Base-by-base conservation (phyloP, 2,113 vertebrate genomes). In the Nycticorax nycticorax region DNA sequence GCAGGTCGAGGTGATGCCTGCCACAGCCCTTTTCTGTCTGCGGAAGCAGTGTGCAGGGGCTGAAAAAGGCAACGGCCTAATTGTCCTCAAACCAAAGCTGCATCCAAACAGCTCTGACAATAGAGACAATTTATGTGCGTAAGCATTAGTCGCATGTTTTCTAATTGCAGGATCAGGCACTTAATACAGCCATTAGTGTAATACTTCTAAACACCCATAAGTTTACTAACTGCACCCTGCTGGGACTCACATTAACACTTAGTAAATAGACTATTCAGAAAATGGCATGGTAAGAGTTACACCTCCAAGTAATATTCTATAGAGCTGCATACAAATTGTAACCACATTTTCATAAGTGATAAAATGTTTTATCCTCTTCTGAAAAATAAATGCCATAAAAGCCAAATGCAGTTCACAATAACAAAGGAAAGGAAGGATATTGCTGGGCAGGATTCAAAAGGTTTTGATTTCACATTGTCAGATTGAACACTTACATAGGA, bases 341-440 rank as follows among this genome's bases (percentile, higher is more conserved):
- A 97, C 94, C 96, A 96, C 92, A 97, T 97, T 96, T 97, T 96
- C 95, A 87, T 97, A 97, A 94, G 94, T 89, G 94, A 97, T 97
- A 96, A 92, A 97, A 97, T 93, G 91, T 78, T 96, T 97, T 95
- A 95, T 95, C 66, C 92, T 95, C 64, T 79, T 89, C 63, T 91
- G 84, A 89, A 95, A 95, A 97, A 95, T 93, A 96, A 93, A 96
- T 84, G 91, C 41, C 53, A 73, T 92, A 76, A 92, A 95, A 92
- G 63, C 87, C 74, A 96, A 95, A 94, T 69, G 74, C 78, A 79
- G 48, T 76, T 85, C 84, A 62, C 37, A 92, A 55, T 92, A 93
- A 84, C 62, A 95, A 89, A 92, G 84, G 66, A 82, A 92, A 96
- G 45, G 76, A 91, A 93, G 66, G 84, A 69, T 93, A 87, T 57